Percentiles rank a stretch among this genome's conserved stretches.
phyloP scores from a whole-genome alignment of 2,888 invertebrate genomes.

The Aphelenchoides bicaudatus region DNA sequence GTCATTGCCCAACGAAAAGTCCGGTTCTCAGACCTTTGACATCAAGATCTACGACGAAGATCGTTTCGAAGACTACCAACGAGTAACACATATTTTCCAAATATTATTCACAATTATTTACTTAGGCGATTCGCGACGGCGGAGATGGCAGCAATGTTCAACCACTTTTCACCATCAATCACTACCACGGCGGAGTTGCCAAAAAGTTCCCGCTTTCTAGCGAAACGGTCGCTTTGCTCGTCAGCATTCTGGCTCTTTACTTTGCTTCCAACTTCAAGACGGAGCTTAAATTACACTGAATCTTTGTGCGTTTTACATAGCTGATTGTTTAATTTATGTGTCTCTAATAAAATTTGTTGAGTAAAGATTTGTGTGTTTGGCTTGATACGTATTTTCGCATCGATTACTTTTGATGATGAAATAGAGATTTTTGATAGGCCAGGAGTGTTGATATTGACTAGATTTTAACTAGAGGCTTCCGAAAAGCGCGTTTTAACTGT shows the following conservation, averaged over 20 bases:
- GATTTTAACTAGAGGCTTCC: too few relatives aligned
- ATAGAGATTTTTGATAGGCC: too few relatives aligned
- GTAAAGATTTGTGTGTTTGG: too few relatives aligned
- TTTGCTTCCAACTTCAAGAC: slow-evolving; percentile 46
- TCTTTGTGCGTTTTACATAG: neutral
- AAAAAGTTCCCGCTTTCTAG: slow-evolving; percentile 46
- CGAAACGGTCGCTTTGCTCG: slow-evolving; percentile 46
- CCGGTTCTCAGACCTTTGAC: slow-evolving; percentile 76
- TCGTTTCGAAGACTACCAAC: slow-evolving; percentile 77
- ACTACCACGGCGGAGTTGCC: slow-evolving; percentile 68
- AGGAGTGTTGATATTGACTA: too few relatives aligned
- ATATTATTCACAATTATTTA: too few relatives aligned
- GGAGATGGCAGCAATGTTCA: slow-evolving; percentile 70
- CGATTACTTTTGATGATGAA: too few relatives aligned
- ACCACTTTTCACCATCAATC: slow-evolving; percentile 71
- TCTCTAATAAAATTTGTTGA: neutral
- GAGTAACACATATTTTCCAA: too few relatives aligned
- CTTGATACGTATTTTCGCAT: too few relatives aligned
- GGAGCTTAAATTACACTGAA: slow-evolving; percentile 33
- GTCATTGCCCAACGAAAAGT: slow-evolving; percentile 80
- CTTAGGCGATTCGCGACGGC: slow-evolving; percentile 65
- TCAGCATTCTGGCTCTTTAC: slow-evolving; percentile 46
- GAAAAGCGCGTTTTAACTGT: too few relatives aligned
- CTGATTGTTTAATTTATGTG: slow-evolving; percentile 5
- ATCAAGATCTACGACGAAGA: slow-evolving; percentile 86